Evolutionary conservation across 64 coral and sea anemone species (phyloP).

Genomic region (Montipora capricornis): DNA sequence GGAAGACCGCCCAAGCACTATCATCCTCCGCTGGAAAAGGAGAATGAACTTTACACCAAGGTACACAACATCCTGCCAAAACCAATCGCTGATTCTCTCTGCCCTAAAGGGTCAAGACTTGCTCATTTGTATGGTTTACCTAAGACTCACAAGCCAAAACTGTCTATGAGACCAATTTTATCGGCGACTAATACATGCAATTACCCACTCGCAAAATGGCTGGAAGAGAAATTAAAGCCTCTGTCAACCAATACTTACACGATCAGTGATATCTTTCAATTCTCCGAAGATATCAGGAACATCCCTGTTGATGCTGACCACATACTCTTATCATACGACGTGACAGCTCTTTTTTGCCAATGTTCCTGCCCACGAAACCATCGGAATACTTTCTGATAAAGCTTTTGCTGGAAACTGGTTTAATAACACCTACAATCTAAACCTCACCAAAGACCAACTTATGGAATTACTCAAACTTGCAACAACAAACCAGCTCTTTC

Average conservation of each 20-base stretch:
- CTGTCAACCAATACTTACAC: neutral
- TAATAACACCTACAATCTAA: neutral
- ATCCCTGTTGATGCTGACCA: neutral
- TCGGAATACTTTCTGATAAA: neutral
- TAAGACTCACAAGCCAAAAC: too few species aligned
- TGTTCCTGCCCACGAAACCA: slow-evolving; percentile 10
- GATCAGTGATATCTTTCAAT: slow-evolving; percentile 17
- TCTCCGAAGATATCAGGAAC: neutral
- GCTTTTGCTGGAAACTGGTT: neutral
- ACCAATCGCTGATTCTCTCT: slow-evolving; percentile 18
- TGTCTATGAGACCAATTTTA: too few species aligned
- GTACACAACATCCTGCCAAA: neutral
- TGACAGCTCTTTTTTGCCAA: neutral
- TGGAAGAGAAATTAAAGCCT: neutral
- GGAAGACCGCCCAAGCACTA: neutral
- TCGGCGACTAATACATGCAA: too few species aligned
- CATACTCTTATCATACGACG: neutral
- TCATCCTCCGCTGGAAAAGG: neutral
- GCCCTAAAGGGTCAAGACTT: neutral
- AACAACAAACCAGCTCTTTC: neutral
- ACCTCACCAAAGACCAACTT: too few species aligned
- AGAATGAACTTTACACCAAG: neutral
- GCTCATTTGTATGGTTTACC: neutral
- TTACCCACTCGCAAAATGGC: too few species aligned
- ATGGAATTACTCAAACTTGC: neutral